Percentiles rank a stretch among this genome's conserved stretches.
Conservation (phyloP, 2,888 invertebrate genomes). For the Clunio marinus region DNA sequence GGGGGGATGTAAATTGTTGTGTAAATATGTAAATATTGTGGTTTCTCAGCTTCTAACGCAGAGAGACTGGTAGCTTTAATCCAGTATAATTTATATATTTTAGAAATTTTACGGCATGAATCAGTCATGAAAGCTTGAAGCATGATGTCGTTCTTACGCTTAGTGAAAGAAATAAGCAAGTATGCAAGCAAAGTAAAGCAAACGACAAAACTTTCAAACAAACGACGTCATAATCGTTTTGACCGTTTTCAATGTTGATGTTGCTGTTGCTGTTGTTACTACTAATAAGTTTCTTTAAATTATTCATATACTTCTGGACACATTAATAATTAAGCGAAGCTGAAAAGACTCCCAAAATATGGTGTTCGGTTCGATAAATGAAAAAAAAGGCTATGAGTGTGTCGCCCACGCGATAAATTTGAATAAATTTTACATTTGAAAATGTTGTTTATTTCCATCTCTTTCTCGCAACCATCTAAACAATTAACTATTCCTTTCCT, state of each 20-base stretch:
- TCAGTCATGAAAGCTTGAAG: no score
- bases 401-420: slow-evolving; percentile 1
- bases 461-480: neutral
- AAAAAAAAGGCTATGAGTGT: neutral
- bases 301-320: slow-evolving; percentile 22
- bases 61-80: neutral
- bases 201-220: no score
- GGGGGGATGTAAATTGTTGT: slow-evolving; percentile 26
- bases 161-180: no score
- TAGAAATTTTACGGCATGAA: neutral
- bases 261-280: neutral
- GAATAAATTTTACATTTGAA: slow-evolving; percentile 11
- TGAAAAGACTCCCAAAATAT: slow-evolving; percentile 5
- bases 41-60: slow-evolving; percentile 8
- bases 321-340: slow-evolving; percentile 9
- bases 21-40: slow-evolving; percentile 23
- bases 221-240: no score
- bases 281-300: slow-evolving; percentile 4
- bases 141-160: no score
- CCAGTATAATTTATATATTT: neutral
- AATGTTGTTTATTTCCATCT: neutral
- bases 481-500: neutral
- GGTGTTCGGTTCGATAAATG: neutral
- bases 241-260: neutral
- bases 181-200: no score